Evolutionary conservation across 1,140 invertebrate genomes (phyloP), one percentile per base, ranked within the genome.

Genomic region (Panagrolaimus sp.): DNA sequence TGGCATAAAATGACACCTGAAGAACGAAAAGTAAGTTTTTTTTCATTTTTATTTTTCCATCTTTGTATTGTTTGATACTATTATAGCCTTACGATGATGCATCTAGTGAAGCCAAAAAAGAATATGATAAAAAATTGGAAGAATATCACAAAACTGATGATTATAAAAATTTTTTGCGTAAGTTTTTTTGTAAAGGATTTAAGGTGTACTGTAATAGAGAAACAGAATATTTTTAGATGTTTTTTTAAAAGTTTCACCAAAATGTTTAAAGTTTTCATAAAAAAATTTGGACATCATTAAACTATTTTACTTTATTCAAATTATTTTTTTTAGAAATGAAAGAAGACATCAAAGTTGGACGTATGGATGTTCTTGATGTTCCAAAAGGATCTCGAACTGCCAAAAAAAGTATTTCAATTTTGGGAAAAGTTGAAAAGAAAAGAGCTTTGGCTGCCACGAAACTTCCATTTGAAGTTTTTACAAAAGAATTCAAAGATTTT

Each of bases 111-210:
- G 69, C 24, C 0, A 44, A 26, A 17, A 26, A 43, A 5, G 24
- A 70, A 12, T 70, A 69, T 43, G 62, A 44, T 6, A n/a, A 46
- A 46, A 24, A 48, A 10, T 21, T 68, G 28, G 62, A 68, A 28
- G 43, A 70, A 26, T 70, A 70, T n/a, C 46, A 70, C 5, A 70
- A 70, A 6, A 38, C 69, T 9, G 69, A 70, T 21, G 43, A 14
- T 2, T 70, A 70, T 52, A 69, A 70, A 38, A 24, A 70, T 17
- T 70, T 70, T 70, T 21, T 70, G 8, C 32, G 69, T 70, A 28
- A 46, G 69, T 70, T 38, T 44, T 43, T 1, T 43, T 67, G 32
- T 1, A 1, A 1, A 67, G 62, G 26, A 1, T 7, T 0, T 9
- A 69, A 68, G 7, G 28, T 28, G 38, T 17, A 69, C 63, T 9